Evolutionary conservation across 2,113 vertebrate species (phyloP).

Genomic region (Nycticorax nycticorax): DNA sequence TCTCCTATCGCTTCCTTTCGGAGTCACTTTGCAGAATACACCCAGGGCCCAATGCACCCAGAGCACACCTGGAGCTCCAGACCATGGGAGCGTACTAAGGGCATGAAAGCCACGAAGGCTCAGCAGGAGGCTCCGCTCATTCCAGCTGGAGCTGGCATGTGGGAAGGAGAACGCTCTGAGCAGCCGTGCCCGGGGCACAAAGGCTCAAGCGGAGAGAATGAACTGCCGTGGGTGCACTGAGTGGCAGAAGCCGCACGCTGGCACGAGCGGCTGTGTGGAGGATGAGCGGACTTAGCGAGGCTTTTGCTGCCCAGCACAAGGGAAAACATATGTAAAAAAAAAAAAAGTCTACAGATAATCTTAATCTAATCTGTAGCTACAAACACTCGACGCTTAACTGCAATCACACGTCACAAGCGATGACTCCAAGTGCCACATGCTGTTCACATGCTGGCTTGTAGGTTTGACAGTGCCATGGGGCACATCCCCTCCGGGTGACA

Average conservation of each 20-base stretch:
- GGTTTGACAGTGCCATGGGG: neutral
- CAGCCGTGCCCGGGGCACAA: neutral
- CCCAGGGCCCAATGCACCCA: too few species aligned
- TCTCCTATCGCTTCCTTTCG: neutral
- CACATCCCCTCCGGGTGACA: neutral
- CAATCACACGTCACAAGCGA: neutral
- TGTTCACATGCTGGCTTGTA: fast-evolving
- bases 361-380: neutral
- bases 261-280: neutral
- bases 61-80: neutral
- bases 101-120: neutral
- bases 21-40: neutral
- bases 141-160: neutral
- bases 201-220: neutral
- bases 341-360: neutral
- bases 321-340: neutral
- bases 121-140: neutral
- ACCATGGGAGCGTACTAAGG: neutral
- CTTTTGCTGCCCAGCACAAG: neutral
- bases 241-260: neutral
- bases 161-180: neutral
- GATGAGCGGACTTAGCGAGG: neutral
- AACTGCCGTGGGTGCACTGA: fast-evolving
- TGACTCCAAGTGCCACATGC: neutral
- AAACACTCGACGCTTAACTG: neutral